These are phyloP conservation scores for Lynx canadensis DNA, from an alignment of 2,113 vertebrate genomes.

Conservation along the genomic window DNA sequence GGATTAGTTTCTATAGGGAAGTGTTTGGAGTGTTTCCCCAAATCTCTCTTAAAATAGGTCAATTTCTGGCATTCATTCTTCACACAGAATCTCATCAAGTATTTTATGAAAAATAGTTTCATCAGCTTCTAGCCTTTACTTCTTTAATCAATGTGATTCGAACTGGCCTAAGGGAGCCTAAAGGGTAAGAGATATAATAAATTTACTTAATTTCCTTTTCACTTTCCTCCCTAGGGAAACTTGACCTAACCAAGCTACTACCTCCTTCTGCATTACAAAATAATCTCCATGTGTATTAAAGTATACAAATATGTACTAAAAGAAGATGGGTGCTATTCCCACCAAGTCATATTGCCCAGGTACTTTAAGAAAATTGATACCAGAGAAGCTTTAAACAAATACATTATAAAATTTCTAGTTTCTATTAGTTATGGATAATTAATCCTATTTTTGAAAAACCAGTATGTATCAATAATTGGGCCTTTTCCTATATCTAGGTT, in stretches of 20 bases:
- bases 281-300: not conserved
- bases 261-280: not conserved
- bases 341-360: not conserved
- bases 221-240: not conserved
- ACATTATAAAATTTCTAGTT: not conserved
- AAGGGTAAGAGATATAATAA: not conserved
- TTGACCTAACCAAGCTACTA: not conserved
- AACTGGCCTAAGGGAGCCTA: not conserved
- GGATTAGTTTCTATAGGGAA: not conserved
- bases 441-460: not conserved
- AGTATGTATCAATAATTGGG: not conserved
- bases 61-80: not conserved
- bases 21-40: not conserved
- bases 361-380: not conserved
- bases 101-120: not conserved
- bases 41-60: not conserved
- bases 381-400: not conserved
- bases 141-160: not conserved
- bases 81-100: not conserved
- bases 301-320: not conserved
- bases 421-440: not conserved
- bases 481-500: slow-evolving; percentile 14
- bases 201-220: not conserved
- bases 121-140: not conserved
- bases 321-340: not conserved